Evolutionary conservation across 2,113 vertebrate genomes (phyloP).

Genomic region (Chiloscyllium plagiosum): DNA sequence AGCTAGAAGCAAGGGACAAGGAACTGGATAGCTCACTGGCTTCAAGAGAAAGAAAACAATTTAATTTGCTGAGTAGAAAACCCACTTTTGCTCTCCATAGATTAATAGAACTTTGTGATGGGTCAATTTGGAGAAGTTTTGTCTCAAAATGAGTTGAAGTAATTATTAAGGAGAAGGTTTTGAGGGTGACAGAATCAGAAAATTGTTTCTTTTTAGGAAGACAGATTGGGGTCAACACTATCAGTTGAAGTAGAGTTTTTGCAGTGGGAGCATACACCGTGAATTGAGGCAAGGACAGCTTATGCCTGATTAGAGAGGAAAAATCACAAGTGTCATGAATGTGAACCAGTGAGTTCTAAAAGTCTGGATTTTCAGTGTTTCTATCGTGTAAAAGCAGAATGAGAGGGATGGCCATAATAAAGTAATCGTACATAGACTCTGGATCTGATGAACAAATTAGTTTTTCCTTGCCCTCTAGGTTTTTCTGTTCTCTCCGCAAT

Average conservation of each 20-base stretch:
- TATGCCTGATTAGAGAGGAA: neutral
- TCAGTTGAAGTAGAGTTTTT: neutral
- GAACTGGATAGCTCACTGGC: neutral
- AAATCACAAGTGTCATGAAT: neutral
- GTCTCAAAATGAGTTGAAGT: neutral
- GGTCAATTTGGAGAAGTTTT: neutral
- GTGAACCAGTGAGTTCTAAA: neutral
- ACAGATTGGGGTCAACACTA: neutral
- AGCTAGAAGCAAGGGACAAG: neutral
- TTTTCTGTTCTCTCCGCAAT: conserved; percentile 15
- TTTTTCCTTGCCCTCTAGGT: neutral
- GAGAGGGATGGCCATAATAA: neutral
- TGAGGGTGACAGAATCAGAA: neutral
- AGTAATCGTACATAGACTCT: neutral
- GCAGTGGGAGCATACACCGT: neutral
- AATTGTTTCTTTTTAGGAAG: neutral
- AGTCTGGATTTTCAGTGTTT: neutral
- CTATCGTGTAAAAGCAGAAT: neutral
- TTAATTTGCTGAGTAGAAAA: neutral
- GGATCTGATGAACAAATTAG: neutral
- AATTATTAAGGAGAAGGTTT: neutral
- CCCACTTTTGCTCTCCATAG: neutral
- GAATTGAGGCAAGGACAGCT: neutral
- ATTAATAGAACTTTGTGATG: neutral
- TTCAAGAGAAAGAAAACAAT: neutral